Evolutionary conservation across 2,113 vertebrate species (phyloP), one percentile per base, ranked within the genome.

Genomic region (Perca schrenkii): DNA sequence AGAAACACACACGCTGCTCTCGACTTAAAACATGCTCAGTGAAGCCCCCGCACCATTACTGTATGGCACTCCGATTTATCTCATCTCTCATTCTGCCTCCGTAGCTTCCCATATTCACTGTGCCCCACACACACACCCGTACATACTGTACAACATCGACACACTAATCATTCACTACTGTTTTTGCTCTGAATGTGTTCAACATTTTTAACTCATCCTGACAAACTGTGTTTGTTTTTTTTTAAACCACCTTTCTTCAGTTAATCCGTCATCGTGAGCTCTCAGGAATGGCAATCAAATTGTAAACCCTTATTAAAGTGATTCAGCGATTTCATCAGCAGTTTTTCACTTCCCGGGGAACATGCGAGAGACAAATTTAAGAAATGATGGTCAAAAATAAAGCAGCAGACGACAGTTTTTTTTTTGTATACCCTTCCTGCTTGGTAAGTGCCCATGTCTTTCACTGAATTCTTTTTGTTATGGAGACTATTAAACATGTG

Each of bases 31-130:
- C 87, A 86, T 77, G 71, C 85, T 79, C n/a, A 5, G 71, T 47
- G 70, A 75, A 86, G 85, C 89, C 89, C 88, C 88, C 84, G 79
- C 89, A 85, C 83, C 91, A 87, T 91, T 83, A 91, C 81, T 83
- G 88, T 64, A 60, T 78, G 70, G 73, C 79, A 83, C 86, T 81
- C 62, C 75, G 73, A 88, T 93, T 89, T 89, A 88, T 90, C 76
- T 92, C 87, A 74, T 73, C 74, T 66, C 74, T 82, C 74, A 49
- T 22, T 4, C 77, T 72, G 71, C 77, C 64, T 72, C 53, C 3
- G 21, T 65, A 63, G 77, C 54, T 36, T 28, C 57, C 66, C 11
- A 67, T 82, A 80, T 57, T 62, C 31, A 58, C 79, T 49, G 19
- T 36, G 79, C 70, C 68, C 66, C 67, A 40, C 70, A 46, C 66